Evolutionary conservation across 2,888 invertebrate genomes (phyloP).

Genomic region (Clusia tigrina): DNA sequence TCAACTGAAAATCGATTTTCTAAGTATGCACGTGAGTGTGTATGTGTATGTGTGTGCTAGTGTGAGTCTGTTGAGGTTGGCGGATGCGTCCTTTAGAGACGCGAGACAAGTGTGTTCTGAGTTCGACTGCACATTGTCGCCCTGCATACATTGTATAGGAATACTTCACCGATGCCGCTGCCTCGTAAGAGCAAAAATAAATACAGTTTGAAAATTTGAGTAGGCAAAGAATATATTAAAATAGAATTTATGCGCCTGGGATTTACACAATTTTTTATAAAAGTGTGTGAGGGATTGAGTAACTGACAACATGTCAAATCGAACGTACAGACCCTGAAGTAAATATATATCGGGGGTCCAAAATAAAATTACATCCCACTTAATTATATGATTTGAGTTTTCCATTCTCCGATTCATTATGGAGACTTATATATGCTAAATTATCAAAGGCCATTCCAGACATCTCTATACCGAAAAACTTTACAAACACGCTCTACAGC

Average conservation of each 20-base stretch:
- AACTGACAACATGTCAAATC: no score
- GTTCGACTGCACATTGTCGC: not conserved
- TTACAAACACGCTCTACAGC: no score
- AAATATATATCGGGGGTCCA: no score
- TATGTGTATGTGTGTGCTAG: not conserved
- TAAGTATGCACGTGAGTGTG: not conserved
- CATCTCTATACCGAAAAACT: no score
- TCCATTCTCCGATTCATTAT: no score
- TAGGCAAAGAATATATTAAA: not conserved
- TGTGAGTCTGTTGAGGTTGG: not conserved
- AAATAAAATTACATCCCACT: no score
- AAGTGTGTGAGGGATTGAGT: no score
- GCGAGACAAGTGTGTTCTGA: not conserved
- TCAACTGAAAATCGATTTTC: conserved; percentile 56
- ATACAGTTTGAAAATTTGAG: not conserved
- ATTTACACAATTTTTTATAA: not conserved
- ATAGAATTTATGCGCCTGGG: not conserved
- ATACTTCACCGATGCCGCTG: not conserved
- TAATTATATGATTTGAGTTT: no score
- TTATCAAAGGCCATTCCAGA: no score
- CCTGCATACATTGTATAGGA: no score
- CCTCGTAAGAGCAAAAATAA: not conserved
- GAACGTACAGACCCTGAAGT: no score
- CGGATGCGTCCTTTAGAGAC: not conserved
- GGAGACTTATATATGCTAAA: no score